These are phyloP conservation scores for Pyrrhosoma nymphula DNA, from an alignment of 2,888 invertebrate genomes.

Conservation along the genomic window DNA sequence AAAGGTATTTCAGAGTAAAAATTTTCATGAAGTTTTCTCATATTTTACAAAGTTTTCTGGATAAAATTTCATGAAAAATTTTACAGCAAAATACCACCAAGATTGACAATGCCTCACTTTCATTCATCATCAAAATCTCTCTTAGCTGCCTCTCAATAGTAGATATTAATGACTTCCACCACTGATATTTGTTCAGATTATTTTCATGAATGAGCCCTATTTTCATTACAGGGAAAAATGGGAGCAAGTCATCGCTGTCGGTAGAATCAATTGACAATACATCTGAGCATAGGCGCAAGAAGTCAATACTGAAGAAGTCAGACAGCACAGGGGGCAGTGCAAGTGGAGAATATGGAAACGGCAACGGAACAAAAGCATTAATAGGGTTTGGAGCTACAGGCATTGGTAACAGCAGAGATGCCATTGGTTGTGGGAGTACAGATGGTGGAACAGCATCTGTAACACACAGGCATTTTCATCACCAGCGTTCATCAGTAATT, in stretches of 20 bases:
- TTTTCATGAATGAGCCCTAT: slow-evolving; percentile 66
- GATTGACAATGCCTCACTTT: slow-evolving; percentile 19
- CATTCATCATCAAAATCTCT: neutral
- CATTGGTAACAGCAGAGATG: slow-evolving; percentile 46
- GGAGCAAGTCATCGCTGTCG: slow-evolving; percentile 84
- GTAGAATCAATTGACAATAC: slow-evolving; percentile 85
- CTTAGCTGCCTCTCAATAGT: neutral
- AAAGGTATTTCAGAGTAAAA: neutral
- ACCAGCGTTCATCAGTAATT: slow-evolving; percentile 68
- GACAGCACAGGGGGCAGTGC: slow-evolving; percentile 77
- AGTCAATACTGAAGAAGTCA: slow-evolving; percentile 89
- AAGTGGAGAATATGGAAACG: slow-evolving; percentile 26
- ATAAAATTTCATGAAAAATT: neutral
- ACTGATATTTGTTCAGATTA: neutral
- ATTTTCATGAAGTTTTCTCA: neutral
- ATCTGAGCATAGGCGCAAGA: slow-evolving; percentile 83
- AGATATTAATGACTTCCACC: neutral
- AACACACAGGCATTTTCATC: slow-evolving; percentile 59
- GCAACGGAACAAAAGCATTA: slow-evolving; percentile 47
- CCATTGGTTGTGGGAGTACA: slow-evolving; percentile 13
- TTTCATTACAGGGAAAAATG: slow-evolving; percentile 78
- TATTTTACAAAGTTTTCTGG: neutral
- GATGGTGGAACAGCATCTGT: slow-evolving; percentile 42
- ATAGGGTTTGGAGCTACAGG: slow-evolving; percentile 26
- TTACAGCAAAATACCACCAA: neutral